phyloP scores from a whole-genome alignment of 2,113 vertebrate genomes.

The Panthera leo region DNA sequence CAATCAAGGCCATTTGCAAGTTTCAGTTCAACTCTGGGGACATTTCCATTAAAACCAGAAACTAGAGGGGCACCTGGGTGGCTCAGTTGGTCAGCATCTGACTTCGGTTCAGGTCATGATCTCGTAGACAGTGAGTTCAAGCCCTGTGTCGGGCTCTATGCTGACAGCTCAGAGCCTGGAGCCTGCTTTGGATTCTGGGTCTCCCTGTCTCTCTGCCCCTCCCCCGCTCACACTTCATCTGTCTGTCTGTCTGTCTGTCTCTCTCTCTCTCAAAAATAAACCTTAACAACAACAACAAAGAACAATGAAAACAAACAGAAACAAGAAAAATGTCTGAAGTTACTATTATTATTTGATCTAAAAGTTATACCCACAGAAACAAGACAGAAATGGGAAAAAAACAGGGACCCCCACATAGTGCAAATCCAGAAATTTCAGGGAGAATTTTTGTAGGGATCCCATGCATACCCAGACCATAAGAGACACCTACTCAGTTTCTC shows the following conservation, averaged over 20 bases:
- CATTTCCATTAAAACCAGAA: constrained; percentile 10
- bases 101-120: no score
- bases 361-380: neutral
- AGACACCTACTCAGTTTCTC: neutral
- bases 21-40: neutral
- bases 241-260: no score
- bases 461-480: no score
- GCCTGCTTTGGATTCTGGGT: no score
- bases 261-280: no score
- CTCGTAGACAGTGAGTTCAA: no score
- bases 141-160: no score
- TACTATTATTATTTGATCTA: neutral
- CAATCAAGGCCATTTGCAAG: neutral
- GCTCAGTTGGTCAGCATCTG: no score
- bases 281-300: no score
- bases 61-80: neutral
- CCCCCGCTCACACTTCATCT: no score
- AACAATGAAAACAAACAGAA: neutral
- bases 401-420: neutral
- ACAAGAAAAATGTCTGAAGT: neutral
- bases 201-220: no score
- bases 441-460: neutral
- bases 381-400: neutral
- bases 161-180: no score
- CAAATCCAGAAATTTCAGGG: neutral